These are phyloP conservation scores for Neosalanx taihuensis DNA, from an alignment of 2,797 vertebrate species.

Conservation along the genomic window DNA sequence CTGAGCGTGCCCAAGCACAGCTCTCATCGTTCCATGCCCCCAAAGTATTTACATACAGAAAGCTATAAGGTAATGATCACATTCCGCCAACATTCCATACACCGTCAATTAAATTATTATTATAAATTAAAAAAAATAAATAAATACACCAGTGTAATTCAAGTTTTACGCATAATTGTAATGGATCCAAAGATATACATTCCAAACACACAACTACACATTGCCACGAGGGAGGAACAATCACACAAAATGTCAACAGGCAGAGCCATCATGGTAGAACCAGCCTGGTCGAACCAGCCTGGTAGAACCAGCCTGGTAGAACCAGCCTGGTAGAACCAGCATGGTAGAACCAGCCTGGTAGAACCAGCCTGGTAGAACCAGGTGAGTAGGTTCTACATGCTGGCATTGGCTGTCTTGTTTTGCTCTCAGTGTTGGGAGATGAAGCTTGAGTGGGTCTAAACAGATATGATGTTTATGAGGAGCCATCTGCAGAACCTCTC, in stretches of 20 bases:
- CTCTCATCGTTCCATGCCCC: constrained; percentile 43
- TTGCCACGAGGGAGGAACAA: constrained; percentile 52
- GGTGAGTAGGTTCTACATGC: constrained; percentile 57
- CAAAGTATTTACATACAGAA: constrained; percentile 49
- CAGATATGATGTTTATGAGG: constrained; percentile 67
- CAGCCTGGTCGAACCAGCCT: background rate
- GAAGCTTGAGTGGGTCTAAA: constrained; percentile 65
- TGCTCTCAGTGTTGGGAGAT: constrained; percentile 40
- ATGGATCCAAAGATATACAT: constrained; percentile 67
- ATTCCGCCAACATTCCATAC: constrained; percentile 71
- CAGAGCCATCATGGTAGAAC: constrained; percentile 7
- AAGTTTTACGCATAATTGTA: constrained; percentile 61
- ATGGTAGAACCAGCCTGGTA: constrained; percentile 53
- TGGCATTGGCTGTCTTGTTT: constrained; percentile 58
- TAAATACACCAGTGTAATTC: constrained; percentile 48
- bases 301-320: background rate
- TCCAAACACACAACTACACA: constrained; percentile 57
- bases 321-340: constrained; percentile 29
- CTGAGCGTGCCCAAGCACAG: constrained; percentile 53
- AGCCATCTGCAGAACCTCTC: constrained; percentile 62
- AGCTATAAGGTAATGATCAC: constrained; percentile 70
- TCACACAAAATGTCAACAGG: constrained; percentile 32
- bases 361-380: constrained; percentile 38
- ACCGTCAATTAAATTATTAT: constrained; percentile 8
- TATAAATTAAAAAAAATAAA: constrained; percentile 45